Percentiles rank a stretch among this genome's conserved stretches.
These are phyloP conservation scores for Meles meles DNA, from an alignment of 2,113 vertebrate genomes.

Conservation along the genomic window DNA sequence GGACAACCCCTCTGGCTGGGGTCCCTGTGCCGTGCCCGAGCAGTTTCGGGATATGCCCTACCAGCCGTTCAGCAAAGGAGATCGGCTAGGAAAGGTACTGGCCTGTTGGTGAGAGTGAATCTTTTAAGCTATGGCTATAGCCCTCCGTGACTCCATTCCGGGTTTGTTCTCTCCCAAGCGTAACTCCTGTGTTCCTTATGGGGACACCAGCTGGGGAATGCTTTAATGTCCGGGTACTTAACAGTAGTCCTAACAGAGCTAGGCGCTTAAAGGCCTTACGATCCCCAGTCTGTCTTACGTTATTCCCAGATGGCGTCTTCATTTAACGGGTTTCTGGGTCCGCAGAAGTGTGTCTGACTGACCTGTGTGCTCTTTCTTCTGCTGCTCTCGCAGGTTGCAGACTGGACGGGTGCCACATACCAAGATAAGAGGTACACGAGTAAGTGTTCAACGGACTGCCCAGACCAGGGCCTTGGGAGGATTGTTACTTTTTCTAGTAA, in stretches of 20 bases:
- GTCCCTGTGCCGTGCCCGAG: constrained; percentile 96
- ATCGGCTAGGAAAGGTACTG: constrained; percentile 95
- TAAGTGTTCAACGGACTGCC: constrained; percentile 76
- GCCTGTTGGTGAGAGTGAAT: neutral
- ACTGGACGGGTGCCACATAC: constrained; percentile 98
- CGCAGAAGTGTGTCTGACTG: neutral
- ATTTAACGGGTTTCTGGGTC: neutral
- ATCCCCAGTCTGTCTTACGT: neutral
- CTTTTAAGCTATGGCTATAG: neutral
- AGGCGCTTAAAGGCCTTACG: neutral
- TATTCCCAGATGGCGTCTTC: neutral
- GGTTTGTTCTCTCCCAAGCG: fast-evolving
- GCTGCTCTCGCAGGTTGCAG: constrained; percentile 89
- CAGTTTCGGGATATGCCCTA: constrained; percentile 99
- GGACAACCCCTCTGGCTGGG: constrained; percentile 97
- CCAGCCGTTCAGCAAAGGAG: constrained; percentile 99
- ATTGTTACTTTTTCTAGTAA: neutral
- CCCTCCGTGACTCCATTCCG: fast-evolving
- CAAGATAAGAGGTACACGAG: constrained; percentile 99
- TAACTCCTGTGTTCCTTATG: neutral
- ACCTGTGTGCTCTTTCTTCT: neutral
- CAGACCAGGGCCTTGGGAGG: neutral
- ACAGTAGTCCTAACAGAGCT: neutral
- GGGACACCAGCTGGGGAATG: neutral
- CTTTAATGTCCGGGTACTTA: neutral